These are phyloP conservation scores for Sarcoramphus papa DNA, from an alignment of 2,797 vertebrate genomes.

Conservation along the genomic window DNA sequence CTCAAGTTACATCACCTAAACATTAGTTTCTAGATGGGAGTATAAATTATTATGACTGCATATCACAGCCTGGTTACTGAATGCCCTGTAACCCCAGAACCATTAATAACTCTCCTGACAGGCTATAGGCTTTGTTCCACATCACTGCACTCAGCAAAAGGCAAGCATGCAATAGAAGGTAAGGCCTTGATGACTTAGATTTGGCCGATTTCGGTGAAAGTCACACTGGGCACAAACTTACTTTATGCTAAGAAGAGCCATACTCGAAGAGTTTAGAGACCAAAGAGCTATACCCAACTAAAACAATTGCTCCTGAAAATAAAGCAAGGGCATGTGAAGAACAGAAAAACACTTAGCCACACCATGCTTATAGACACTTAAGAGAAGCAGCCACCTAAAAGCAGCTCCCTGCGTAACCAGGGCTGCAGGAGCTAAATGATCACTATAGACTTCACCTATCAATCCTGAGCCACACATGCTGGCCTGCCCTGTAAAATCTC, in stretches of 20 bases:
- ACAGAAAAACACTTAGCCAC: not conserved
- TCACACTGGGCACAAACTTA: not conserved
- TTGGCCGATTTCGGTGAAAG: not conserved
- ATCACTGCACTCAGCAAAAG: not conserved
- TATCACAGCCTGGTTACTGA: not conserved
- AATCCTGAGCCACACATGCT: fast-evolving
- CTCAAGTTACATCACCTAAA: not conserved
- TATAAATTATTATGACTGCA: not conserved
- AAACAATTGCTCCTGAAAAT: not conserved
- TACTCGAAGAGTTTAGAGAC: not conserved
- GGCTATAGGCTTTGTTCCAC: not conserved
- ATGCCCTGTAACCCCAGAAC: not conserved
- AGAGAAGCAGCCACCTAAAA: not conserved
- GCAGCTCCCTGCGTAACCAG: not conserved
- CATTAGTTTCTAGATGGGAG: not conserved
- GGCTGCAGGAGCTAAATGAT: not conserved
- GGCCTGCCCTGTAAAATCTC: not conserved
- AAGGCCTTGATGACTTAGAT: not conserved
- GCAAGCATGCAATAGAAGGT: not conserved
- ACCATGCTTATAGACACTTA: not conserved
- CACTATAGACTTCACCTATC: fast-evolving
- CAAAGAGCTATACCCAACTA: not conserved
- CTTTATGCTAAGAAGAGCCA: not conserved
- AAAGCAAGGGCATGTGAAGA: not conserved
- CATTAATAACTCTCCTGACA: not conserved